phyloP scores from a whole-genome alignment of 2,888 invertebrate species.

The Acronicta leporina region DNA sequence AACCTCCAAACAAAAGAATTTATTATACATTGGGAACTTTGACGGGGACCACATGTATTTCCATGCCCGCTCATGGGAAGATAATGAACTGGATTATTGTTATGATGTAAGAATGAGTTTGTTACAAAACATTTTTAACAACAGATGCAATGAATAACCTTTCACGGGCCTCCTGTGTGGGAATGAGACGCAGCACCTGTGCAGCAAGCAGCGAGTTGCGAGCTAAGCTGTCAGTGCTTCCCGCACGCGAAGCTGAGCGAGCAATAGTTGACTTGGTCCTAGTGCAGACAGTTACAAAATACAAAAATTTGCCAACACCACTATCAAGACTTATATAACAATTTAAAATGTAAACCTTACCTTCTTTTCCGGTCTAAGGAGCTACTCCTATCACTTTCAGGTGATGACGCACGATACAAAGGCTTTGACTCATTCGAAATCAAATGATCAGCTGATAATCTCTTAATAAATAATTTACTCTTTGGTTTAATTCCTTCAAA shows the following conservation, averaged over 20 bases:
- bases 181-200: conserved; percentile 94
- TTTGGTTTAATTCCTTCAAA: conserved; percentile 85
- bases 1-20: no score
- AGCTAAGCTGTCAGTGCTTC: conserved; percentile 91
- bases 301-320: conserved; percentile 41
- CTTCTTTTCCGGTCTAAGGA: conserved; percentile 84
- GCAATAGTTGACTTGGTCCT: conserved; percentile 83
- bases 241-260: conserved; percentile 80
- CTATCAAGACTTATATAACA: conserved; percentile 14
- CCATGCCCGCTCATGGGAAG: no score
- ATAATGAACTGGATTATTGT: no score
- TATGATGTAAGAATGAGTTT: conserved; percentile 1
- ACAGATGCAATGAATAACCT: conserved; percentile 81
- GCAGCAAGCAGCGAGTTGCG: conserved; percentile 93
- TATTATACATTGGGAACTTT: no score
- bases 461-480: conserved; percentile 83
- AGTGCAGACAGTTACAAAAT: conserved; percentile 57
- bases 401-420: conserved; percentile 81
- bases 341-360: conserved; percentile 55
- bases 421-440: conserved; percentile 82
- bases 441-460: conserved; percentile 85
- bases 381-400: conserved; percentile 85
- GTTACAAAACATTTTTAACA: conserved; percentile 13
- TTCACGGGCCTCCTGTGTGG: conserved; percentile 94
- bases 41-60: no score